Conservation (phyloP, 2,113 vertebrate species). For the Ochotona princeps region DNA sequence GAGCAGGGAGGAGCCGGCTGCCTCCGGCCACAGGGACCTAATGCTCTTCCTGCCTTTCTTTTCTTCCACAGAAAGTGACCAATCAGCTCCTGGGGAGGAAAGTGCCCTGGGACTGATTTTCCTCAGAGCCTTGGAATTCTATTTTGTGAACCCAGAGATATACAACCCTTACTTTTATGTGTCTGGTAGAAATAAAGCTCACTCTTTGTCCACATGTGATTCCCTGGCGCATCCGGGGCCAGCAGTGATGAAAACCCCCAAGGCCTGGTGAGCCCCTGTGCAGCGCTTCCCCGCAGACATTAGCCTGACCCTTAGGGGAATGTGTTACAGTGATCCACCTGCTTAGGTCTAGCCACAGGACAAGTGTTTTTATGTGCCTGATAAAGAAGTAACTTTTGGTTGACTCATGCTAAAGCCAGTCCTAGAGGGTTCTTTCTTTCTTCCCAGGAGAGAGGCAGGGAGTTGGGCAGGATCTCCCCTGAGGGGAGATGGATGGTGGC, state of each 20-base stretch:
- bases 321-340: not conserved
- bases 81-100: constrained; percentile 87
- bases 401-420: not conserved
- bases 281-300: not conserved
- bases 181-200: not conserved
- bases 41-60: constrained; percentile 19
- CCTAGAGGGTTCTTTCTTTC: not conserved
- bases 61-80: constrained; percentile 86
- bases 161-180: not conserved
- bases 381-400: constrained; percentile 69
- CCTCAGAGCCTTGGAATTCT: not conserved
- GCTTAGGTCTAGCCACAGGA: constrained; percentile 18
- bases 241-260: not conserved
- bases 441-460: fast-evolving
- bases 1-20: not conserved
- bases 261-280: not conserved
- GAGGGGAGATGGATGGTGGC: not conserved
- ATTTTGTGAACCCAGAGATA: not conserved
- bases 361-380: constrained; percentile 72
- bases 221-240: not conserved
- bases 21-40: not conserved
- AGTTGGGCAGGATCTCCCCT: not conserved
- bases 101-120: constrained; percentile 86
- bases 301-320: not conserved
- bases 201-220: not conserved